phyloP scores from a whole-genome alignment of 92 coral and sea anemone genomes.

The Scolanthus callimorphus region DNA sequence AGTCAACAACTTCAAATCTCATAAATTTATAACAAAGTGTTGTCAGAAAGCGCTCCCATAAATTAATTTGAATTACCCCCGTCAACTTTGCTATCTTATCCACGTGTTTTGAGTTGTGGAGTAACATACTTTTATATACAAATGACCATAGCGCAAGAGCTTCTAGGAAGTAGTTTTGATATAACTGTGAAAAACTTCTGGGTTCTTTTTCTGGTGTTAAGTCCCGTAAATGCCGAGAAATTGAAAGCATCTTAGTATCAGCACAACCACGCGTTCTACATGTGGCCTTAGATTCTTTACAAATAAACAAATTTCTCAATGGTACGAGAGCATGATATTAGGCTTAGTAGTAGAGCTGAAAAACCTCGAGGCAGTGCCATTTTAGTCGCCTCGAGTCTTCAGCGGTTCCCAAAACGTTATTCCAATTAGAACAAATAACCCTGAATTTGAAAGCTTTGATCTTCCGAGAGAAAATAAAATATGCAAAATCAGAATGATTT shows the following conservation, averaged over 20 bases:
- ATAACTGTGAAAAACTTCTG: neutral
- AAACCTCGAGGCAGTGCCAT: too few relatives aligned
- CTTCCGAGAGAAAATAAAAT: neutral
- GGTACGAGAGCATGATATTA: too few relatives aligned
- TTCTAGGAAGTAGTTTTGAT: neutral
- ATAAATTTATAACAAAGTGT: constrained; percentile 59
- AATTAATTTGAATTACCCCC: constrained; percentile 59
- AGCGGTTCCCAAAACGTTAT: neutral
- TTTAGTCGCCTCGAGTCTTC: too few relatives aligned
- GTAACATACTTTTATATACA: too few relatives aligned
- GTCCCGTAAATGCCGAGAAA: neutral
- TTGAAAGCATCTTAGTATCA: neutral
- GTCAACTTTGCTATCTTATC: too few relatives aligned
- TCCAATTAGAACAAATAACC: neutral
- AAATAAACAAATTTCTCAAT: neutral
- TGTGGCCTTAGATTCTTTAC: neutral
- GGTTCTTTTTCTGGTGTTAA: neutral
- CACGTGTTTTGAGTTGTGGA: too few relatives aligned
- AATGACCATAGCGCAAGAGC: too few relatives aligned
- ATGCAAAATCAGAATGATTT: neutral
- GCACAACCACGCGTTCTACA: constrained; percentile 13
- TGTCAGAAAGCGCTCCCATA: constrained; percentile 57
- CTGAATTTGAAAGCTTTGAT: neutral
- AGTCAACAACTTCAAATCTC: constrained; percentile 46
- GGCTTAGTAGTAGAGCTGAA: too few relatives aligned